phyloP scores from a whole-genome alignment of 2,797 vertebrate genomes.

The Otolemur crassicaudatus region DNA sequence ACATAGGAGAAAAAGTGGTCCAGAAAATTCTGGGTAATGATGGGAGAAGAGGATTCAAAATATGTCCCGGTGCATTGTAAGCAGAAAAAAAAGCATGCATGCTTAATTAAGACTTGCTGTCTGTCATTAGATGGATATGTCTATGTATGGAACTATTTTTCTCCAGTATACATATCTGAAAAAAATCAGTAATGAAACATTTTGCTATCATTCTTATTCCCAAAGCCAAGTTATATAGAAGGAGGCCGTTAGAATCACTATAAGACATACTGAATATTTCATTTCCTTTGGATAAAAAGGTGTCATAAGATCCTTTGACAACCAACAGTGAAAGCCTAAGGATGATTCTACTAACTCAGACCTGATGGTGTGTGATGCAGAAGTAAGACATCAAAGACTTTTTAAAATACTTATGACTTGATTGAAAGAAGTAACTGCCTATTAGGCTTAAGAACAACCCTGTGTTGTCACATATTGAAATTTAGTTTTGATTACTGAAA shows the following conservation, averaged over 20 bases:
- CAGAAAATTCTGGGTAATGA: neutral
- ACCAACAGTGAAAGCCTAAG: conserved; percentile 24
- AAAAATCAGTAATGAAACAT: neutral
- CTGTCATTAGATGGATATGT: neutral
- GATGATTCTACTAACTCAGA: conserved; percentile 60
- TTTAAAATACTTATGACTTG: conserved; percentile 58
- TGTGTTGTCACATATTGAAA: neutral
- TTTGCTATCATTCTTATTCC: neutral
- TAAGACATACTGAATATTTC: neutral
- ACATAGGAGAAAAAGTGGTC: neutral
- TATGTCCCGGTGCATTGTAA: neutral
- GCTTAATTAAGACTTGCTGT: neutral
- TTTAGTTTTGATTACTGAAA: conserved; percentile 30
- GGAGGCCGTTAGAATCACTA: neutral
- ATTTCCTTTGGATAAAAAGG: neutral
- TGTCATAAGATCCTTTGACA: neutral
- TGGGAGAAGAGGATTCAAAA: neutral
- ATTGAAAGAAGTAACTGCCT: conserved; percentile 14
- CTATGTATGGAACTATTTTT: neutral
- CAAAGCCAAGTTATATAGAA: neutral
- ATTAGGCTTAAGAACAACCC: conserved; percentile 5
- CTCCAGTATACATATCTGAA: neutral
- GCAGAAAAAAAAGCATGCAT: rapidly evolving
- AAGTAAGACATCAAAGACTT: conserved; percentile 23
- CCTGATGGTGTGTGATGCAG: neutral